Evolutionary conservation across 1,140 invertebrate species (phyloP).

Genomic region (Neodiprion virginianus): DNA sequence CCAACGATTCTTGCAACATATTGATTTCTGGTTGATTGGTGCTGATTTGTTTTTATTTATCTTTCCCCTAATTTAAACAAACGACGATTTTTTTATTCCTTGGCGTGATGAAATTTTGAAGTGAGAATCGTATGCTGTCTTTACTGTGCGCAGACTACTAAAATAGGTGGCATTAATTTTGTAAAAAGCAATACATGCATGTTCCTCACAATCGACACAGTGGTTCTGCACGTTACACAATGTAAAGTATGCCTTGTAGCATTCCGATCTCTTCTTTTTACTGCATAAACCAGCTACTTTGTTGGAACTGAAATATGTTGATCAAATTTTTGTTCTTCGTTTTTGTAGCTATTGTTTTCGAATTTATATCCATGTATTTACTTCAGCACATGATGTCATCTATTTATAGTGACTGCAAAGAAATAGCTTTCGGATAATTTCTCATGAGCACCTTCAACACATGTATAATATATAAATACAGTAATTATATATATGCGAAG

Average conservation of each 20-base stretch:
- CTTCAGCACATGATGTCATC: not conserved
- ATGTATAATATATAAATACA: slow-evolving; percentile 21
- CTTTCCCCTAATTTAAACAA: not conserved
- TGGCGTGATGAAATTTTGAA: not conserved
- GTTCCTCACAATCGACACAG: no score
- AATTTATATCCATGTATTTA: no score
- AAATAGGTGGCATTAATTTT: no score
- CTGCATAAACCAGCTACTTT: no score
- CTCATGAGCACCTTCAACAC: not conserved
- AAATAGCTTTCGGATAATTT: no score
- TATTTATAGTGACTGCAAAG: not conserved
- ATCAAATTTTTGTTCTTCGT: no score
- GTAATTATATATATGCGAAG: not conserved
- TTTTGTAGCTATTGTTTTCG: no score
- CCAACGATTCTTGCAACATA: not conserved
- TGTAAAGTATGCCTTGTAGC: no score
- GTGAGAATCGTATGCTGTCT: not conserved
- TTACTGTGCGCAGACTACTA: not conserved
- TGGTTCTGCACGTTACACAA: no score
- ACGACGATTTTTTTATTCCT: not conserved
- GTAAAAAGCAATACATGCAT: no score
- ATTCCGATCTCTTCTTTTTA: no score
- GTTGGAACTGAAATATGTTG: no score
- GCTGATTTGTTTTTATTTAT: not conserved
- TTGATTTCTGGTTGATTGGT: not conserved